Evolutionary conservation across 30 jellyfish, hydroid and myxozoan genomes (phyloP).

Genomic region (Cassiopea xamachana): DNA sequence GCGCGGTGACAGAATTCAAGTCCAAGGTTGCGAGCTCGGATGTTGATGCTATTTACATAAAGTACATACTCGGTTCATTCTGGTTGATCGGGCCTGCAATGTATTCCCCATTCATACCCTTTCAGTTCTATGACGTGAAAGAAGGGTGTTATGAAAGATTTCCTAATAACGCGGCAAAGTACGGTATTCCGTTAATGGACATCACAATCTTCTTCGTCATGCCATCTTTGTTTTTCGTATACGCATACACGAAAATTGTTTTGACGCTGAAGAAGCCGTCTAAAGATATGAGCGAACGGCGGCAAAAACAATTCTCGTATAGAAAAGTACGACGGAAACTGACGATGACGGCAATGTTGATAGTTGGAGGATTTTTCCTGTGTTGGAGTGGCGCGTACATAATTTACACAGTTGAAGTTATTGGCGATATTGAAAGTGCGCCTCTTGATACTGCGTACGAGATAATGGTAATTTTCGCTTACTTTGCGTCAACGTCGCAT

Average conservation of each 20-base stretch:
- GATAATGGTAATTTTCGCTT: constrained; percentile 40
- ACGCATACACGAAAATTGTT: constrained; percentile 44
- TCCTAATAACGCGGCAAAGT: constrained; percentile 43
- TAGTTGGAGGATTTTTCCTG: constrained; percentile 34
- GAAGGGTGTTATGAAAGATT: constrained; percentile 57
- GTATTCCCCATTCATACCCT: constrained; percentile 65
- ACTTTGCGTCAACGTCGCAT: constrained; percentile 62
- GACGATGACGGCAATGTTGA: constrained; percentile 54
- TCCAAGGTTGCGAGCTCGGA: constrained; percentile 17
- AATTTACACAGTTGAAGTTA: constrained; percentile 34
- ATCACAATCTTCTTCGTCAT: constrained; percentile 16
- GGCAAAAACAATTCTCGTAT: constrained; percentile 38
- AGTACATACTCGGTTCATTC: constrained; percentile 28
- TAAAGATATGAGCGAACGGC: constrained; percentile 40
- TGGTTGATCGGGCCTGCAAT: constrained; percentile 59
- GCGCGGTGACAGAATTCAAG: constrained; percentile 58
- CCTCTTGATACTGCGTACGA: constrained; percentile 23
- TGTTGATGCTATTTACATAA: constrained; percentile 1
- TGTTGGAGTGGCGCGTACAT: constrained; percentile 71
- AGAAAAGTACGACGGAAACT: constrained; percentile 45
- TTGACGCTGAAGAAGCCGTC: constrained; percentile 33
- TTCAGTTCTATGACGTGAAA: constrained; percentile 27
- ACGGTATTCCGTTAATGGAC: constrained; percentile 25
- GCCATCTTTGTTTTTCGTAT: constrained; percentile 48
- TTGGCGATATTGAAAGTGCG: constrained; percentile 10